Evolutionary conservation across 2,113 vertebrate species (phyloP), one percentile per base, ranked within the genome.

Genomic region (Athene cunicularia): DNA sequence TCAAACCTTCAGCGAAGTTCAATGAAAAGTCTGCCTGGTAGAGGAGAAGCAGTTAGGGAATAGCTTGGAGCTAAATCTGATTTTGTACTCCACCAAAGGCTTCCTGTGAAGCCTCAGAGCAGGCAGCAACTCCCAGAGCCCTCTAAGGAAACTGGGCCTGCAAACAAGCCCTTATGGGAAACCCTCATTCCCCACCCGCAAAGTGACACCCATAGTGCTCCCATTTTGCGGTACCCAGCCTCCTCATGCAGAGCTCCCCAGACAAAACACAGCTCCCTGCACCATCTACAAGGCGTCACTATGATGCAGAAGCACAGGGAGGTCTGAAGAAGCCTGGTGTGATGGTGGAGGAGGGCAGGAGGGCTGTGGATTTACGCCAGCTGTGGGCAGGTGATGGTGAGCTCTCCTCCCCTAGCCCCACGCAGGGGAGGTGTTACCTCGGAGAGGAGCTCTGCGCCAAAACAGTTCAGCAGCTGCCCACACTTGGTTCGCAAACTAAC

Each of bases 391-490:
- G 2, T 3, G 47, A 75, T 23, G 2, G 11, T 5, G 21, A 72
- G 63, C 0, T 5, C 39, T 49, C 45, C 15, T 66, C 49, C 41
- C 87, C 75, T 7, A 11, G 28, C 45, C 80, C 75, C 17, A 0
- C 0, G 5, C 14, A 53, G 70, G 19, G 74, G 14, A 64, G 72
- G 52, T 53, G 68, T 73, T 39, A 39, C 5, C 58, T 16, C 0
- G 2, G 75, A 39, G 84, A 53, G 39, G 50, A 88, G 53, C 80
- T 89, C 67, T 49, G n/a, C 1, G 37, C 90, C 68, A 39, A 27
- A 86, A 5, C 64, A 56, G 70, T 49, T 56, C 95, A 43, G 90
- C 80, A 43, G 90, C 89, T 85, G 94, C 92, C 74, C 92, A 8
- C 37, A 3, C 77, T 47, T 7, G 66, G 43, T 85, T 94, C 27